Evolutionary conservation across 2,888 invertebrate genomes (phyloP).

Genomic region (Campopleginae sp.): DNA sequence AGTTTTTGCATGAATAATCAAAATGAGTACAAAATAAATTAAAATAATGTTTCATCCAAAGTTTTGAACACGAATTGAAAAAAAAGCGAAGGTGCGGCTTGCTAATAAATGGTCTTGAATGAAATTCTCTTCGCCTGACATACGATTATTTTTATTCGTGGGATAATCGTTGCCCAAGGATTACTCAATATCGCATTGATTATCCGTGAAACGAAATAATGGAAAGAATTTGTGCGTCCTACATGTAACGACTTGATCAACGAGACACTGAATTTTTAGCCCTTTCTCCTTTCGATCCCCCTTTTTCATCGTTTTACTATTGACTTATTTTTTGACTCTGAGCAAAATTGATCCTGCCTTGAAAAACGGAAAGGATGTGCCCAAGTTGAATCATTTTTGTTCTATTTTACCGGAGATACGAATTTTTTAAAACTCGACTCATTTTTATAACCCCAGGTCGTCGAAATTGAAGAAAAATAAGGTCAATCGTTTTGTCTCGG

Average conservation of each 20-base stretch:
- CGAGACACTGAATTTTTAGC: neutral
- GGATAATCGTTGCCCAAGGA: conserved; percentile 32
- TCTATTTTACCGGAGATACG: too few relatives aligned
- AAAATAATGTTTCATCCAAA: neutral
- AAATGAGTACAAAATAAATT: neutral
- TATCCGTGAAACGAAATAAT: neutral
- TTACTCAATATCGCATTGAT: conserved; percentile 19
- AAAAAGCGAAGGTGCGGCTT: neutral
- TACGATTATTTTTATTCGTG: conserved; percentile 22
- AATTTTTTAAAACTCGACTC: too few relatives aligned
- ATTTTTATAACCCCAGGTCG: too few relatives aligned
- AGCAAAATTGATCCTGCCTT: too few relatives aligned
- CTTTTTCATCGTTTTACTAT: too few relatives aligned
- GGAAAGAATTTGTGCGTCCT: conserved; percentile 5
- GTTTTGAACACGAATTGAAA: neutral
- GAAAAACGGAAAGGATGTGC: too few relatives aligned
- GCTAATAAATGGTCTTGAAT: neutral
- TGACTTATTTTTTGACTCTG: too few relatives aligned
- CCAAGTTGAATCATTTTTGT: too few relatives aligned
- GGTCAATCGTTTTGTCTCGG: too few relatives aligned
- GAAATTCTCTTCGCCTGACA: neutral
- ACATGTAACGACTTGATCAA: conserved; percentile 4
- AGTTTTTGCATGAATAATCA: too few relatives aligned
- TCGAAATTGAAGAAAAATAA: too few relatives aligned
- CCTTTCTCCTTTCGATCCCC: too few relatives aligned